phyloP scores from a whole-genome alignment of 2,113 vertebrate genomes.

The Lichenostomus cassidix region DNA sequence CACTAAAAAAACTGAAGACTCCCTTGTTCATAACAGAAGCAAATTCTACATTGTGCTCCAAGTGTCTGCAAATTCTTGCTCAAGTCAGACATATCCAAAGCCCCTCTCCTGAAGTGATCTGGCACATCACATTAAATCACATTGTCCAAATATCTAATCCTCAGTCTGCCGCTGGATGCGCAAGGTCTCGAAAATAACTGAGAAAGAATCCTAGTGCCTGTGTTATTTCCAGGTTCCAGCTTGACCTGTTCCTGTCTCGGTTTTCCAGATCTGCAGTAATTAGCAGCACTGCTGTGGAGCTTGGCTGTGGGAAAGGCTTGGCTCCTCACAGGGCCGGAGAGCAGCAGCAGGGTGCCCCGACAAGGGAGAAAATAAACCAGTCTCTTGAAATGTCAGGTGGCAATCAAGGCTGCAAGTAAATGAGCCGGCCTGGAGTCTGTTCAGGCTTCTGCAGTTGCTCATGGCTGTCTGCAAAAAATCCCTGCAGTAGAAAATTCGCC shows the following conservation, averaged over 20 bases:
- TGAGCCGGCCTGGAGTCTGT: neutral
- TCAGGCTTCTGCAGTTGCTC: constrained; percentile 28
- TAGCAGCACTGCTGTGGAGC: neutral
- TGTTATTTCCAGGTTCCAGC: neutral
- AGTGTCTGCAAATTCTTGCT: neutral
- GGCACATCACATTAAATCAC: neutral
- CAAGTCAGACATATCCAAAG: neutral
- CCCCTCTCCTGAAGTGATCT: neutral
- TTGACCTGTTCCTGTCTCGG: neutral
- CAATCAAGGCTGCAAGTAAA: constrained; percentile 5
- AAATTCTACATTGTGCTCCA: neutral
- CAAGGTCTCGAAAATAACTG: neutral
- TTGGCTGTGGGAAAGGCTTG: neutral
- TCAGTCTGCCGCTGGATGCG: neutral
- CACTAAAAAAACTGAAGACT: neutral
- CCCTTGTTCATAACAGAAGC: neutral
- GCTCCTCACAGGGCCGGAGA: neutral
- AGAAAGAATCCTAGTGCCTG: neutral
- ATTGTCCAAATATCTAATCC: neutral
- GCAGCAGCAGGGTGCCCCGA: fast-evolving
- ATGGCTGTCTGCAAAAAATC: neutral
- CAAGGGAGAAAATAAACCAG: neutral
- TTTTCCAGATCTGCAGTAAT: neutral
- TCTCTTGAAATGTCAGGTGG: constrained; percentile 8
- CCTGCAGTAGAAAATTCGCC: neutral